Percentiles rank a stretch among this genome's conserved stretches.
Conservation (phyloP, 2,888 invertebrate species). For the Choreutis nemorana region DNA sequence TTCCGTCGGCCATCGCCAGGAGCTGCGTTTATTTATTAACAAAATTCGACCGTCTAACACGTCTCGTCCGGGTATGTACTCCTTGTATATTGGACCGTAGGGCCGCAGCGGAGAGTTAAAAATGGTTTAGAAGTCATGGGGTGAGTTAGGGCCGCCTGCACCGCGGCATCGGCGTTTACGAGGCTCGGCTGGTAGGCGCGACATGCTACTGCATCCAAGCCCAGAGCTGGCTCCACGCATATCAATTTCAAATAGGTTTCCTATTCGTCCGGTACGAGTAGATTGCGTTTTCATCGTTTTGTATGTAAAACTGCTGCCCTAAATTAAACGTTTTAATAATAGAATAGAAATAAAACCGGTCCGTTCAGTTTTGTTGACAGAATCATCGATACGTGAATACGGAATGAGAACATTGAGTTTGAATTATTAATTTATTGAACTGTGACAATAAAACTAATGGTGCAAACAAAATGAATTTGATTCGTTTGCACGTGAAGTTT, state of each 20-base stretch:
- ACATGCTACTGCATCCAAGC: constrained; percentile 44
- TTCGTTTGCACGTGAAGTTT: no score
- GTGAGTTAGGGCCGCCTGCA: constrained; percentile 26
- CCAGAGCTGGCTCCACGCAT: constrained; percentile 64
- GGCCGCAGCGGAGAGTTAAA: constrained; percentile 23
- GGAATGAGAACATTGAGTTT: constrained; percentile 21
- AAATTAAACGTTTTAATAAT: constrained; percentile 65
- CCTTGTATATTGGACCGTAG: constrained; percentile 15
- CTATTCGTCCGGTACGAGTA: constrained; percentile 47
- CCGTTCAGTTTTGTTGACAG: constrained; percentile 36
- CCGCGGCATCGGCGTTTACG: constrained; percentile 44
- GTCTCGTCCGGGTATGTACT: constrained; percentile 19
- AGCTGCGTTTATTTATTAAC: constrained; percentile 65
- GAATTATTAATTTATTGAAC: constrained; percentile 46
- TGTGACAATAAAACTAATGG: no score
- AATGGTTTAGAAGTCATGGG: constrained; percentile 12
- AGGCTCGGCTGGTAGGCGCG: constrained; percentile 55
- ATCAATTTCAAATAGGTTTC: constrained; percentile 65
- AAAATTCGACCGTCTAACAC: constrained; percentile 55
- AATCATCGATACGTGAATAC: constrained; percentile 23
- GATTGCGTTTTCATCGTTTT: constrained; percentile 63
- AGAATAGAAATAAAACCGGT: constrained; percentile 54
- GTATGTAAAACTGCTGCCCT: constrained; percentile 60
- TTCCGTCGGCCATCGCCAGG: constrained; percentile 42
- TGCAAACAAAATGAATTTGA: no score